phyloP scores from a whole-genome alignment of 2,113 vertebrate genomes.

The Gulo gulo region DNA sequence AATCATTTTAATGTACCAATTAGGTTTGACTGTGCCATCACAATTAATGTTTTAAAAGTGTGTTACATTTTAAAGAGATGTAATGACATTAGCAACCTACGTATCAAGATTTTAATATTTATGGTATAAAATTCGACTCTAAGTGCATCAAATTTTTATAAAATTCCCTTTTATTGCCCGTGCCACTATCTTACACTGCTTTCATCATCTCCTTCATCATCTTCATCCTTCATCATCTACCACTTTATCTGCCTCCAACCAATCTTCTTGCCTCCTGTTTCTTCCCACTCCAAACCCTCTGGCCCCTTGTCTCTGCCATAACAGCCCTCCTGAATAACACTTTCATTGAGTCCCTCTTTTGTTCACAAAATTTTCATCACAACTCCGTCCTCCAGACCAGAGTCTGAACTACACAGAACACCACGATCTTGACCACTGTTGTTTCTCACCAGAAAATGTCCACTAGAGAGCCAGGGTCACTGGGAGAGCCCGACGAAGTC shows the following conservation, averaged over 20 bases:
- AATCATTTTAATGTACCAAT: not conserved
- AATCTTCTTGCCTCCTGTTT: not conserved
- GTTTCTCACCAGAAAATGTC: not conserved
- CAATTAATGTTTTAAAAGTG: not conserved
- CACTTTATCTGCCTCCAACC: not conserved
- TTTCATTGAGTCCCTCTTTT: not conserved
- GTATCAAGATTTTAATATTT: not conserved
- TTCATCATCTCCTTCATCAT: too few species aligned
- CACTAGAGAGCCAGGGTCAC: not conserved
- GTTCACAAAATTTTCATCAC: not conserved
- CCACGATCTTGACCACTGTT: not conserved
- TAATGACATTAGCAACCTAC: not conserved
- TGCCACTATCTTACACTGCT: not conserved
- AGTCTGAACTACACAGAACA: fast-evolving
- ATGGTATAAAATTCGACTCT: not conserved
- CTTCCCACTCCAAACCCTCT: not conserved
- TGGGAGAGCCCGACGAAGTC: fast-evolving
- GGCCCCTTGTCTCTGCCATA: not conserved
- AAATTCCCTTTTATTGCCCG: not conserved
- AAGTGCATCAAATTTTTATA: not conserved
- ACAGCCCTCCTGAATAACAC: not conserved
- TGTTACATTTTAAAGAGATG: not conserved
- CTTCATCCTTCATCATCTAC: too few species aligned
- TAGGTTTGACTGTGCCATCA: not conserved
- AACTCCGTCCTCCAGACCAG: not conserved